Base-by-base conservation (phyloP, 2,888 invertebrate species). In the Drosophila koepferae region DNA sequence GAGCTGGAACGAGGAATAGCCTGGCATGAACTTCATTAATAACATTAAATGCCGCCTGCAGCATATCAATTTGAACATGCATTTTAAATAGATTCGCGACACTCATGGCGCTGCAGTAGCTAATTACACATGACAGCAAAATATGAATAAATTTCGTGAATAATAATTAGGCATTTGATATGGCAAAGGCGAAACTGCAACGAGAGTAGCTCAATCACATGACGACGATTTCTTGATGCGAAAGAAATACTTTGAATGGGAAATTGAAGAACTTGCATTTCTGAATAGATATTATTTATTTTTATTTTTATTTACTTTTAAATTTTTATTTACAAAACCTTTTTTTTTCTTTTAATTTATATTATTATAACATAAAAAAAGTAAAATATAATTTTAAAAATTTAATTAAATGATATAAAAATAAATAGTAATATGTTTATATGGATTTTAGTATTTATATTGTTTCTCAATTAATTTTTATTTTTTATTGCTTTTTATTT, bases 11-110 rank as follows among this genome's bases (percentile, higher is more conserved):
- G 38, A 12, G 18, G 49, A 12, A 12, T 18, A 14, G 2, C 34
- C 9, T n/a, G 51, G 0, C 44, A 61, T 63, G 64, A 55, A 63
- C 58, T 78, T 69, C 34, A 49, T 51, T 54, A 77, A 62, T 60
- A 54, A 48, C 44, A 46, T 56, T 40, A 59, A 76, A 77, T 69
- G 81, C 49, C 38, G 38, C 41, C 44, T 46, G 40, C 7, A 31
- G 36, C 31, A 14, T n/a, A 31, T 54, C 40, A 34, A 41, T 41
- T 41, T 41, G 41, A n/a, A 8, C 41, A 41, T 41, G 40, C 40
- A 40, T 40, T 40, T 40, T 16, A 40, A 40, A 40, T 23, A 40
- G 8, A 20, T 20, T 20, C 36, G 36, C 18, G 14, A 14, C 36
- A 53, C 14, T 36, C 18, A 36, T 7, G 20, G n/a, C 36, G 38